Conservation (phyloP, 2,888 invertebrate genomes). For the Colostygia pectinataria region DNA sequence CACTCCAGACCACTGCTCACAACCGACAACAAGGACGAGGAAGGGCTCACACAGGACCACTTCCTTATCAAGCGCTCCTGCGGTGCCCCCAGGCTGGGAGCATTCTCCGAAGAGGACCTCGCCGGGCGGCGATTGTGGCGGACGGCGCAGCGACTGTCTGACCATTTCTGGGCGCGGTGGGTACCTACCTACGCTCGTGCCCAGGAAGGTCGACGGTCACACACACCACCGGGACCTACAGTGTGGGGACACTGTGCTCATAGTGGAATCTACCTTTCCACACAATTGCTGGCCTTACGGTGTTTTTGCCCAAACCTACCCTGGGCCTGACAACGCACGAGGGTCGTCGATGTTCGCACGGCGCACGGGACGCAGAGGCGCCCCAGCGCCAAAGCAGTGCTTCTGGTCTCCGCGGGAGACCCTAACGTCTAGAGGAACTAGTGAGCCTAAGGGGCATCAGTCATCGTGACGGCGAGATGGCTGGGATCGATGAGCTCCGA, state of each 20-base stretch:
- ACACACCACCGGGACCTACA: neutral
- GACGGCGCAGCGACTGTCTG: neutral
- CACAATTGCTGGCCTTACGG: too few species aligned
- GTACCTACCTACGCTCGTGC: neutral
- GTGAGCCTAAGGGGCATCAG: too few species aligned
- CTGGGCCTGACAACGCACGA: too few species aligned
- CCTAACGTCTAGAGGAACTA: too few species aligned
- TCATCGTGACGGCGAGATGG: too few species aligned
- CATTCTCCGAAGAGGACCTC: neutral
- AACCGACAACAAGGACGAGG: neutral
- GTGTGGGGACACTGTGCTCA: neutral
- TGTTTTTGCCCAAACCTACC: too few species aligned
- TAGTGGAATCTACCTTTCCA: too few species aligned
- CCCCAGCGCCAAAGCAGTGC: too few species aligned
- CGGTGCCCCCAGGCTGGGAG: neutral
- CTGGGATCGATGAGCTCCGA: too few species aligned
- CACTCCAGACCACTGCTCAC: too few species aligned
- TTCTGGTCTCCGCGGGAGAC: too few species aligned
- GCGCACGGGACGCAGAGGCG: neutral
- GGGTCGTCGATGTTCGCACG: too few species aligned
- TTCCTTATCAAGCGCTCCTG: neutral
- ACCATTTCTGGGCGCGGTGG: neutral
- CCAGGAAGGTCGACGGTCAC: neutral
- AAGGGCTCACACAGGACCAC: neutral
- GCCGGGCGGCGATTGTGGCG: neutral